These are phyloP conservation scores for Ommatoiulus sabulosus DNA, from an alignment of 2,888 invertebrate genomes.

Conservation along the genomic window DNA sequence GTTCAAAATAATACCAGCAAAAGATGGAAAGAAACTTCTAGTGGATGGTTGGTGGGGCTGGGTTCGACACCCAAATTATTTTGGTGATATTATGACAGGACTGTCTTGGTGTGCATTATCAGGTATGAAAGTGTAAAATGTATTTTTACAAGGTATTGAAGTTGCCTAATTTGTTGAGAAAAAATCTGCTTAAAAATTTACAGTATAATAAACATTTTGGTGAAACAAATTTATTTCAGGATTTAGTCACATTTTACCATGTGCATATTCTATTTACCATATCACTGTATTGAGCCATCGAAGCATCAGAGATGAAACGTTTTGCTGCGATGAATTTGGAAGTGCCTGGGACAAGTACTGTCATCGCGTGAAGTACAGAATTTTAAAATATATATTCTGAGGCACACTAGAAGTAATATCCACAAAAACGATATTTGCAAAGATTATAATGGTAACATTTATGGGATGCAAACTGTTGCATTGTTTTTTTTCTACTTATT, in stretches of 20 bases:
- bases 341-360: slow-evolving; percentile 87
- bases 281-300: slow-evolving; percentile 77
- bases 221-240: neutral
- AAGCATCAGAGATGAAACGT: slow-evolving; percentile 75
- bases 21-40: slow-evolving; percentile 78
- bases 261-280: slow-evolving; percentile 70
- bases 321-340: slow-evolving; percentile 81
- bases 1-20: slow-evolving; percentile 73
- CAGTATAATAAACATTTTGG: no score
- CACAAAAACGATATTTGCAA: no score
- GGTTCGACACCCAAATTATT: slow-evolving; percentile 89
- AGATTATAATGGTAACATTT: no score
- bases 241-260: slow-evolving; percentile 73
- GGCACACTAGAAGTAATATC: neutral
- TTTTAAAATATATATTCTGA: slow-evolving; percentile 69
- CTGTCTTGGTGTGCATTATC: slow-evolving; percentile 69
- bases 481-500: no score
- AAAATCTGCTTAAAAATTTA: neutral
- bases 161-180: no score
- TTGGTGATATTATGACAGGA: slow-evolving; percentile 84
- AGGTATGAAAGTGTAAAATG: neutral
- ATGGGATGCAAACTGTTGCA: no score
- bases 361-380: slow-evolving; percentile 78
- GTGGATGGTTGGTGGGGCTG: slow-evolving; percentile 84
- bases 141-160: no score